phyloP scores from a whole-genome alignment of 2,113 vertebrate genomes.

The Lagopus leucura region DNA sequence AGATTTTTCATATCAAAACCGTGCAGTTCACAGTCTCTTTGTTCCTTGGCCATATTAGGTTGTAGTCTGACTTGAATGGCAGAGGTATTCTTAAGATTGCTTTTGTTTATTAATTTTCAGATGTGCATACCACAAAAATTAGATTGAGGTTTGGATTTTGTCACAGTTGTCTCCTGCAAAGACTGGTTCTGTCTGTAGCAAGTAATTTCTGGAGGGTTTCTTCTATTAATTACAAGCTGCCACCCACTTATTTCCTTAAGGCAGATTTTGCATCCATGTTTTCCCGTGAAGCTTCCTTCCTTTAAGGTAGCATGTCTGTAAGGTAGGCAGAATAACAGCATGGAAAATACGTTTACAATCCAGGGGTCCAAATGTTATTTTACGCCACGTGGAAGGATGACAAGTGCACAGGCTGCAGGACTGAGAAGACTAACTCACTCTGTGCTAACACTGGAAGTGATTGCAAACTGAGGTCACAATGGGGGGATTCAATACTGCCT shows the following conservation, averaged over 20 bases:
- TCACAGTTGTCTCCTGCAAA: slow-evolving; percentile 54
- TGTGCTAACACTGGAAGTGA: not conserved
- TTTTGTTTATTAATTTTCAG: slow-evolving; percentile 68
- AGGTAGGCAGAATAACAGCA: not conserved
- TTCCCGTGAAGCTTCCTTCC: slow-evolving; percentile 52
- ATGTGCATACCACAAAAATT: slow-evolving; percentile 64
- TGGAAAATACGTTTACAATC: not conserved
- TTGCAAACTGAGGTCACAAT: not conserved
- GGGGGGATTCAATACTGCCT: not conserved
- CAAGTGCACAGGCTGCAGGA: not conserved
- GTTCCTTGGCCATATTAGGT: not conserved
- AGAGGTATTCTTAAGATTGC: slow-evolving; percentile 34
- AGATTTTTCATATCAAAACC: not conserved
- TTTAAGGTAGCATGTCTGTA: slow-evolving; percentile 5
- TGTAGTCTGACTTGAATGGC: slow-evolving; percentile 56
- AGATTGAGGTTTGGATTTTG: slow-evolving; percentile 62
- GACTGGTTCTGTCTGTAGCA: slow-evolving; percentile 56
- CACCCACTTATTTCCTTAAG: slow-evolving; percentile 66
- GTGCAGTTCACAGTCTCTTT: slow-evolving; percentile 3
- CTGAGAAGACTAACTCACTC: not conserved
- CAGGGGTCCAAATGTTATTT: not conserved
- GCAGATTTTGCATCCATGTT: slow-evolving; percentile 54
- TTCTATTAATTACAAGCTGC: slow-evolving; percentile 64
- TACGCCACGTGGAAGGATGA: not conserved
- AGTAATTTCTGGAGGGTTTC: slow-evolving; percentile 64